Base-by-base conservation (phyloP, 2,797 vertebrate genomes). In the Allobates femoralis region DNA sequence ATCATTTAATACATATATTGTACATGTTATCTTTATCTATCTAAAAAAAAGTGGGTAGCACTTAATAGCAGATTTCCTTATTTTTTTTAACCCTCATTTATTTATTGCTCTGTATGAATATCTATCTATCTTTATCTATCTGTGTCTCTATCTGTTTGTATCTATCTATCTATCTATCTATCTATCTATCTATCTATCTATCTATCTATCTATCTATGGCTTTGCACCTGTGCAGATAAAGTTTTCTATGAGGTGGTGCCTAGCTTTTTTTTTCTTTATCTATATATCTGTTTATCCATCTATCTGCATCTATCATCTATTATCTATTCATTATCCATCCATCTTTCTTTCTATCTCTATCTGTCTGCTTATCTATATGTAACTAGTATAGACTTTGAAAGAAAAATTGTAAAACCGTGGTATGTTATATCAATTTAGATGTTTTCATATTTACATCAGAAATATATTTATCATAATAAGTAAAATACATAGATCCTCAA, bases 181-280 rank as follows among this genome's bases (percentile, higher is more conserved):
- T 74, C 37, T 51, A 50, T 50, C 41, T 26, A 74, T 74, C 21
- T 50, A 50, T 74, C 37, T 74, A 26, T 26, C 37, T 74, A 74
- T 74, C 37, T 23, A 73, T 73, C 69, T 37, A 73, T 73, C 69
- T n/a, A 73, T 73, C 23, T n/a, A n/a, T n/a, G n/a, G n/a, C n/a
- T n/a, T n/a, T n/a, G n/a, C n/a, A n/a, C n/a, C n/a, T n/a, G n/a
- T n/a, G n/a, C n/a, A n/a, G n/a, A n/a, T n/a, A n/a, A n/a, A n/a
- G n/a, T n/a, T n/a, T n/a, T n/a, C n/a, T n/a, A n/a, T n/a, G n/a
- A n/a, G n/a, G n/a, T n/a, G n/a, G n/a, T n/a, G n/a, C n/a, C n/a
- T n/a, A n/a, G n/a, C n/a, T n/a, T n/a, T n/a, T n/a, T n/a, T n/a
- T n/a, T n/a, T n/a, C n/a, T n/a, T n/a, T n/a, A n/a, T n/a, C n/a